These are phyloP conservation scores for Dynastes hyllus DNA, from an alignment of 2,888 invertebrate species.

Conservation along the genomic window DNA sequence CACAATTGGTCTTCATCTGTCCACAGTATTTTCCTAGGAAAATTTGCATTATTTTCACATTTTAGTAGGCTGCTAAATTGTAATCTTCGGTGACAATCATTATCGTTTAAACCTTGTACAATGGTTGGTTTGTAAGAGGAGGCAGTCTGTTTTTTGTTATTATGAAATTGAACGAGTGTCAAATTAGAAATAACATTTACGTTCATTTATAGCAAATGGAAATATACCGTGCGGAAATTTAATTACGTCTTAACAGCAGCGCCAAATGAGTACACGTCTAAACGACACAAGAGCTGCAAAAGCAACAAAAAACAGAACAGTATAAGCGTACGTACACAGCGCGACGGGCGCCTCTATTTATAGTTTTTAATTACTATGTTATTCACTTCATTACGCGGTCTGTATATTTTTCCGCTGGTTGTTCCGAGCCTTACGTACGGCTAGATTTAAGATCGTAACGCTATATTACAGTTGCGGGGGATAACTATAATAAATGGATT, in stretches of 20 bases:
- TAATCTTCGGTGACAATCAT: no score
- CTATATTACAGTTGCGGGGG: background rate
- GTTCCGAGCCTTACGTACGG: background rate
- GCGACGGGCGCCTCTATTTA: conserved; percentile 25
- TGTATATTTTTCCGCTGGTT: conserved; percentile 10
- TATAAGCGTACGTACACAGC: no score
- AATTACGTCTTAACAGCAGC: conserved; percentile 26
- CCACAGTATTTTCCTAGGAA: no score
- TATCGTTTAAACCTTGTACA: no score
- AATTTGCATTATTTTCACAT: no score
- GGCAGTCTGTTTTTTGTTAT: no score
- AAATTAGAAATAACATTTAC: conserved; percentile 7
- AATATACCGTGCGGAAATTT: conserved; percentile 25
- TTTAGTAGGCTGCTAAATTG: no score
- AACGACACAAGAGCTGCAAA: conserved; percentile 9
- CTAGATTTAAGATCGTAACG: conserved; percentile 13
- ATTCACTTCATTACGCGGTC: conserved; percentile 36
- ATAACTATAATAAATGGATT: conserved; percentile 4
- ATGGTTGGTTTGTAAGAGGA: no score
- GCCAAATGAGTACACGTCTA: background rate
- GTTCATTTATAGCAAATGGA: background rate
- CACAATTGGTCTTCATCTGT: no score
- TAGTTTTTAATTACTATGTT: conserved; percentile 40
- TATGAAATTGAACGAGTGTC: no score
- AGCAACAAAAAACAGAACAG: conserved; percentile 16